Evolutionary conservation across 2,888 invertebrate genomes (phyloP).

Genomic region (Caenorhabditis virilis): DNA sequence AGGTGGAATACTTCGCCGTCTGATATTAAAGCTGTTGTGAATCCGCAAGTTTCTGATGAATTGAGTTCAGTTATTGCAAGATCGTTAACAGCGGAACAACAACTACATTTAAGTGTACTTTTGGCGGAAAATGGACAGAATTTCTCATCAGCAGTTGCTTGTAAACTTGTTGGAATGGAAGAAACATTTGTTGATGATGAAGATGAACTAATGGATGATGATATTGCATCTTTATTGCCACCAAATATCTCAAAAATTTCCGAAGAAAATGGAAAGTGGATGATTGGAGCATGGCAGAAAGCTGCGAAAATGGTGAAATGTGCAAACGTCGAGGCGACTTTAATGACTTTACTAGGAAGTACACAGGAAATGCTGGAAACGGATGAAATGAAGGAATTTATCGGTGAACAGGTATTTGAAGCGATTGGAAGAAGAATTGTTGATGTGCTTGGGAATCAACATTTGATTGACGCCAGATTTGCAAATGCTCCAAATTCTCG

Average conservation of each 20-base stretch:
- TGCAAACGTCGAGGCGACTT: slow-evolving; percentile 14
- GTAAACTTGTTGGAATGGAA: slow-evolving; percentile 28
- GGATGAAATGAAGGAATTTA: not conserved
- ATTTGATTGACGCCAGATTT: slow-evolving; percentile 10
- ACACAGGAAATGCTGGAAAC: not conserved
- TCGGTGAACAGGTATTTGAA: slow-evolving; percentile 6
- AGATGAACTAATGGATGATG: not conserved
- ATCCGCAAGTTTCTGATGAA: slow-evolving; percentile 7
- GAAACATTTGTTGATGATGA: slow-evolving; percentile 16
- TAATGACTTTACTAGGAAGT: not conserved
- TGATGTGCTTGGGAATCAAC: not conserved
- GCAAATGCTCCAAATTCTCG: not conserved
- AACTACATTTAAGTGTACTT: slow-evolving; percentile 36
- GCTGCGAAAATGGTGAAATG: slow-evolving; percentile 7
- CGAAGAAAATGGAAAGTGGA: slow-evolving; percentile 21
- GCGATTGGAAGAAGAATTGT: slow-evolving; percentile 14
- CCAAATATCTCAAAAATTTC: slow-evolving; percentile 2
- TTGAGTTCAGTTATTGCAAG: slow-evolving; percentile 7
- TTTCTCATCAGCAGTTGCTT: slow-evolving; percentile 27
- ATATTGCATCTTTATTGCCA: slow-evolving; percentile 8
- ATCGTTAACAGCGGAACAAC: slow-evolving; percentile 18
- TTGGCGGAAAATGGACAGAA: slow-evolving; percentile 22
- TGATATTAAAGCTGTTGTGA: slow-evolving; percentile 23
- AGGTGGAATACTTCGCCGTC: slow-evolving; percentile 30
- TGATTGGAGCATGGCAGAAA: slow-evolving; percentile 17